Base-by-base conservation (phyloP, 2,888 invertebrate species). In the Carterocephalus palaemon region DNA sequence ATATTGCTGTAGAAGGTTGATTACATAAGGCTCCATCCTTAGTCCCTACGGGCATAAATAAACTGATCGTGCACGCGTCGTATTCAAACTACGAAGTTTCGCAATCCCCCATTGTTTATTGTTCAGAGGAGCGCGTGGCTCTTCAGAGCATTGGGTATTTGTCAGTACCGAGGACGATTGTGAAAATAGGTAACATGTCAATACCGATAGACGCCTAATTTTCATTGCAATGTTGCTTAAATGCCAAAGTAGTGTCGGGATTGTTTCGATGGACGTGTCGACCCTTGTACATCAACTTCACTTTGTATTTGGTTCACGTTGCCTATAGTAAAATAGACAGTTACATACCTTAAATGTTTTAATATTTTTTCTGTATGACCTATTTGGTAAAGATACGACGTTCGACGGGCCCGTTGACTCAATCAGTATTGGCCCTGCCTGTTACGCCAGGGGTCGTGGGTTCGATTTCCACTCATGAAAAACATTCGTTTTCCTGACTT, bases 31-130 rank as follows among this genome's bases (percentile, higher is more conserved):
- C 23, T 17, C 10, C 17, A 43, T 43, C 64, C 67, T 70, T 65
- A 60, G 64, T 65, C 67, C 68, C 67, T 64, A 56, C 52, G 60
- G 58, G 61, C 62, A 62, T 69, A 70, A 75, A 73, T 66, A 65
- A 68, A 56, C 56, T 54, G 61, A 64, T 67, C 72, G 74, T 70
- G 70, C 67, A 67, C 67, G 64, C 54, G 46, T 58, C 56, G 58
- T 56, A 53, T 57, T 54, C 48, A 52, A 62, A 61, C 56, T 54
- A 54, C 51, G 51, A 46, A 54, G 62, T 76, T 69, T 67, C 58
- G 72, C 64, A 75, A 76, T 59, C 54, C 56, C 43, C 66, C 60
- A 75, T 78, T 79, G 77, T 80, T 75, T 72, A 67, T 64, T 64
- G 65, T 68, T 48, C 31, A 33, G 43, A 48, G 34, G 16, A 36